Conservation (phyloP, 2,113 vertebrate species). For the Atherinomorus stipes region DNA sequence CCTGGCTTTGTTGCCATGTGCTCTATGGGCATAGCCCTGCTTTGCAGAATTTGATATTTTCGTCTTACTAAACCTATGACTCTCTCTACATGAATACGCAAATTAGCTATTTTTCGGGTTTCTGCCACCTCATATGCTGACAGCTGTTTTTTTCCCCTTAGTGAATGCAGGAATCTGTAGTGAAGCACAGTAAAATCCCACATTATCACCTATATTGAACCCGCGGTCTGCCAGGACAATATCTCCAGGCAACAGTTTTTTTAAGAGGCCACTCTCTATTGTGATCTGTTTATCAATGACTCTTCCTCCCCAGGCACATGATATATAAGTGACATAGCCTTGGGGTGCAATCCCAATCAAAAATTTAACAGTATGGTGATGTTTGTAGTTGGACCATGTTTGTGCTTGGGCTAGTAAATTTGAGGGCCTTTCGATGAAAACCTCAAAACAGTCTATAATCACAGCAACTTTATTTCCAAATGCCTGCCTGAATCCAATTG, state of each 20-base stretch:
- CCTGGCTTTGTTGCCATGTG: too few species aligned
- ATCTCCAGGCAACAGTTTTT: background rate
- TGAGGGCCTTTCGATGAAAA: background rate
- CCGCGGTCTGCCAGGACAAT: background rate
- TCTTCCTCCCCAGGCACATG: background rate
- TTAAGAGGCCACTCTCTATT: background rate
- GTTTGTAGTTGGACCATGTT: background rate
- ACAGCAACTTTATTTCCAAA: background rate
- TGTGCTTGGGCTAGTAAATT: background rate
- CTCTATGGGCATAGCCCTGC: background rate
- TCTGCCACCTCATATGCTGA: background rate
- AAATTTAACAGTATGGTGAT: background rate
- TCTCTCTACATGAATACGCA: background rate
- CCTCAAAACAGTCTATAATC: background rate
- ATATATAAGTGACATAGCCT: background rate
- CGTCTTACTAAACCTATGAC: background rate
- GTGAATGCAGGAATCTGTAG: too few species aligned
- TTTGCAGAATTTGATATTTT: slow-evolving; percentile 2
- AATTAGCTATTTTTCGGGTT: background rate
- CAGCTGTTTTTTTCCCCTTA: background rate
- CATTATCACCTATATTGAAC: too few species aligned
- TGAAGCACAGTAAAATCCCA: too few species aligned
- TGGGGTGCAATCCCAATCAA: background rate
- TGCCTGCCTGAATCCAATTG: background rate
- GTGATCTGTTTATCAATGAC: background rate